These are phyloP conservation scores for Tyria jacobaeae DNA, from an alignment of 2,888 invertebrate genomes.

Conservation along the genomic window DNA sequence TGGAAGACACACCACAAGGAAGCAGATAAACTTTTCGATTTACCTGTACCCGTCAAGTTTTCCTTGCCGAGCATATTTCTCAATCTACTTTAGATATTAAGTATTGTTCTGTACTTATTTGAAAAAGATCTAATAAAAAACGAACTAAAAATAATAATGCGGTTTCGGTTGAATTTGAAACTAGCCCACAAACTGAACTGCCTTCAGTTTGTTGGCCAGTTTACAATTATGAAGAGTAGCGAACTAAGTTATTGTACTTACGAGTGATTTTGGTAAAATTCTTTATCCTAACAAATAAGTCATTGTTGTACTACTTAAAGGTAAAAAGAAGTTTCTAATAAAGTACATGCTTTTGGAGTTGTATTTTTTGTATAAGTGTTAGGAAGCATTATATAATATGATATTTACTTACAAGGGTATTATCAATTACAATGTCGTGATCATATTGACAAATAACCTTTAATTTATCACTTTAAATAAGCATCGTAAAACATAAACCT, in stretches of 20 bases:
- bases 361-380: not conserved
- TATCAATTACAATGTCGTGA: slow-evolving; percentile 44
- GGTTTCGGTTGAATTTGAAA: not conserved
- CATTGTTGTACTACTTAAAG: not conserved
- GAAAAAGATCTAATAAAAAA: no score
- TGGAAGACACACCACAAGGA: not conserved
- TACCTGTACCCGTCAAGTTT: not conserved
- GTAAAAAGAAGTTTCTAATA: not conserved
- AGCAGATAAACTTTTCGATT: not conserved
- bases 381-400: not conserved
- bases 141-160: no score
- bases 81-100: not conserved
- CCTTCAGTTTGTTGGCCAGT: no score
- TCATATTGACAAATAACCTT: slow-evolving; percentile 66
- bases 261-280: not conserved
- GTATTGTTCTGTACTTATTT: not conserved
- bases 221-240: no score
- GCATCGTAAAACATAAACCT: slow-evolving; percentile 55
- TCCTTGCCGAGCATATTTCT: not conserved
- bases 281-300: no score
- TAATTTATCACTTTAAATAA: slow-evolving; percentile 62
- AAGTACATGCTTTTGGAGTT: not conserved
- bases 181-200: not conserved
- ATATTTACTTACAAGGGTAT: slow-evolving; percentile 39
- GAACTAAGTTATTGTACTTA: not conserved